Evolutionary conservation across 2,113 vertebrate genomes (phyloP), one percentile per base, ranked within the genome.

Genomic region (Petromus typicus): DNA sequence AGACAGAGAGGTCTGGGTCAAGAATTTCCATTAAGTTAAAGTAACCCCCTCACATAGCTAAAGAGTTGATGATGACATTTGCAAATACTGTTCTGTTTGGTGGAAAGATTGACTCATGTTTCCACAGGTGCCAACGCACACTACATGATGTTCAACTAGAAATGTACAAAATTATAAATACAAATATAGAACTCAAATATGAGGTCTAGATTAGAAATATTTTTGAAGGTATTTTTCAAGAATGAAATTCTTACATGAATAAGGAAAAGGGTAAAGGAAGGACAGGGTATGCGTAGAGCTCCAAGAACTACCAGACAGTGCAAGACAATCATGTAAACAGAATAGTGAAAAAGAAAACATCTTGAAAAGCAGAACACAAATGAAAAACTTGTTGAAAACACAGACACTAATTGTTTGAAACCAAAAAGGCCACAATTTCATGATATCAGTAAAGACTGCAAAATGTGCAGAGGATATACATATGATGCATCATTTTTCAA

Each of bases 91-190:
- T 73, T n/a, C 25, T 40, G 7, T 82, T 82, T 90, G 14, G 6
- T 79, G 4, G 17, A 71, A 90, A 96, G 5, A 88, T 10, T 92
- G 25, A 27, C 61, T 92, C 27, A 48, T 23, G 30, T 63, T 85
- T 67, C 67, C 37, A 83, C 51, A 91, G 14, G 12, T 57, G n/a
- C n/a, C n/a, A n/a, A n/a, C n/a, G n/a, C n/a, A n/a, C n/a, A n/a
- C n/a, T n/a, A n/a, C n/a, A n/a, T n/a, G n/a, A n/a, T n/a, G n/a
- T n/a, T n/a, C n/a, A n/a, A n/a, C n/a, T n/a, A n/a, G n/a, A n/a
- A n/a, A n/a, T n/a, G n/a, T n/a, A n/a, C n/a, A n/a, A n/a, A n/a
- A 84, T 69, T 10, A 48, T 34, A 45, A 43, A 96, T 86, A 61
- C 48, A 16, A 37, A 86, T 54, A 20, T 51, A 40, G 27, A 93